Base-by-base conservation (phyloP, 2,797 vertebrate genomes). In the Phalloptychus januarius region DNA sequence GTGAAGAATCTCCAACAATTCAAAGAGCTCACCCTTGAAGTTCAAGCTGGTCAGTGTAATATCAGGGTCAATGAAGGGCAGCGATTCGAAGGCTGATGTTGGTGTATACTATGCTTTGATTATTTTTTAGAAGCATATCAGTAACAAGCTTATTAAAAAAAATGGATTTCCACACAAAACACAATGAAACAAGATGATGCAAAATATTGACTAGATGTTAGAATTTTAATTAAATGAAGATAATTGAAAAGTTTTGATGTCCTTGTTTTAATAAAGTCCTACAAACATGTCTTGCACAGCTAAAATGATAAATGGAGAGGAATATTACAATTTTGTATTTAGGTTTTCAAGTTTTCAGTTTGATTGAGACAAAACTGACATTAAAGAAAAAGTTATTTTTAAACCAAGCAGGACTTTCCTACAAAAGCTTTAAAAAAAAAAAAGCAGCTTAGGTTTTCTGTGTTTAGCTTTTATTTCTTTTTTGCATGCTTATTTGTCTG, bases 1-100 rank as follows among this genome's bases (percentile, higher is more conserved):
- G 78, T 58, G 74, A 82, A 65, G 61, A 84, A 61, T 67, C 40
- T 72, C 45, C 40, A 38, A 7, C 0, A n/a, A 33, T 71, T 48
- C 40, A 44, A 7, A 0, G 31, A 33, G 40, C n/a, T 38, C 28
- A 71, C 28, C 67, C 15, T 69, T 25, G 63, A 1, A 40, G 63
- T 1, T 65, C 36, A 42, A 40, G 65, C 11, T 31, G 23, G 38
- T 69, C 38, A 15, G n/a, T 42, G 12, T 12, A 31, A 61, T 33
- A 33, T 33, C 15, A 25, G 33, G 3, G 36, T 25, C 18, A 67
- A 40, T 12, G 20, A 40, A 63, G 31, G 58, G 8, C 2, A 1
- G 16, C 2, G 5, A 20, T 63, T 63, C 3, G 0, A 36, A 42
- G 38, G 38, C 2, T 7, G 65, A 69, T 3, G n/a, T n/a, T 69